Conservation (phyloP, 2,797 vertebrate genomes). For the Hafferia zeledoni region DNA sequence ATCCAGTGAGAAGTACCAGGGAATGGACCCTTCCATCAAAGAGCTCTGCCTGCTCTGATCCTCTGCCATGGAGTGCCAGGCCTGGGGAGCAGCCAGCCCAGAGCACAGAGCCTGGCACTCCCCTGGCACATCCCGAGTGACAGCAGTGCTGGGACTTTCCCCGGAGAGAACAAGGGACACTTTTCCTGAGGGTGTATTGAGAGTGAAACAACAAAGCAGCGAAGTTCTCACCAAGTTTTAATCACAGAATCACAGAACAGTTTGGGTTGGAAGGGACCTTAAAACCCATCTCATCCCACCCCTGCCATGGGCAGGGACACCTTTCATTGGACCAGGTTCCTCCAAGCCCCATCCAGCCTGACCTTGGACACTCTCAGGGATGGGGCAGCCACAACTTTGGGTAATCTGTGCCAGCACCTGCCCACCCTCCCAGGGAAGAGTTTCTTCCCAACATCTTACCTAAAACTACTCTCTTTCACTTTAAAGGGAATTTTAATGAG, state of each 20-base stretch:
- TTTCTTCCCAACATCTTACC: neutral
- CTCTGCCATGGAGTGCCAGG: neutral
- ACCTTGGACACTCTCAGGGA: neutral
- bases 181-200: rapidly evolving
- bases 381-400: neutral
- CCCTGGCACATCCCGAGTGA: neutral
- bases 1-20: neutral
- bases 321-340: rapidly evolving
- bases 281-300: neutral
- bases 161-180: neutral
- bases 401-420: neutral
- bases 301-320: neutral
- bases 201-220: neutral
- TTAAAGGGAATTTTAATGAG: neutral
- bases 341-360: neutral
- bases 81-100: neutral
- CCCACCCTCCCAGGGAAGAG: rapidly evolving
- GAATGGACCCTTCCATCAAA: neutral
- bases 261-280: neutral
- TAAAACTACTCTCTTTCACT: rapidly evolving
- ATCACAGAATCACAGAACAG: no score
- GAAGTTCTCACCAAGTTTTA: neutral
- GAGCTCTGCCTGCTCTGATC: neutral
- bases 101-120: neutral
- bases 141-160: neutral